phyloP scores from a whole-genome alignment of 2,888 invertebrate genomes.

The Drosophila yooni region DNA sequence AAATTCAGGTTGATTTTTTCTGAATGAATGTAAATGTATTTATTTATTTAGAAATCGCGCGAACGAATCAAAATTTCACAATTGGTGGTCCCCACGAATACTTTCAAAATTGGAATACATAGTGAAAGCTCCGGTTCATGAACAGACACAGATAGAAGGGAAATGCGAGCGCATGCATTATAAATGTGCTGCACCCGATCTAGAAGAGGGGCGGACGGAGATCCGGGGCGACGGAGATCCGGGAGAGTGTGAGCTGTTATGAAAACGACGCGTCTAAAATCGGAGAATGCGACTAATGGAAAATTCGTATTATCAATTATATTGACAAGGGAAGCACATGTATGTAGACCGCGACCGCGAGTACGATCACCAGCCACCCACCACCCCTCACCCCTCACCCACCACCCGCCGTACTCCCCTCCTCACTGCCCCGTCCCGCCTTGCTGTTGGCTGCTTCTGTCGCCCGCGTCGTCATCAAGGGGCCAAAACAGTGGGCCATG shows the following conservation, averaged over 20 bases:
- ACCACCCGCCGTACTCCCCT: neutral
- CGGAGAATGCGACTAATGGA: constrained; percentile 82
- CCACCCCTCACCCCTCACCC: neutral
- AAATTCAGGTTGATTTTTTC: neutral
- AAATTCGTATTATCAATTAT: constrained; percentile 84
- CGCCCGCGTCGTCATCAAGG: constrained; percentile 36
- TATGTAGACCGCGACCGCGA: constrained; percentile 16
- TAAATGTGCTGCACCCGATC: constrained; percentile 20
- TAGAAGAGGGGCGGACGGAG: neutral
- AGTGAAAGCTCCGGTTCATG: constrained; percentile 51
- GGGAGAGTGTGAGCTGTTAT: constrained; percentile 35
- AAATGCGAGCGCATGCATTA: constrained; percentile 13
- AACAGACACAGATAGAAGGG: constrained; percentile 14
- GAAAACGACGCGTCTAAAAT: constrained; percentile 65
- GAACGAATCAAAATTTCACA: constrained; percentile 53
- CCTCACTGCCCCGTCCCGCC: neutral
- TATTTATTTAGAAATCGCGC: constrained; percentile 65
- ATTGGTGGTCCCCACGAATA: constrained; percentile 68
- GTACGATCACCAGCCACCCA: constrained; percentile 15
- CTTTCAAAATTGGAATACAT: constrained; percentile 54
- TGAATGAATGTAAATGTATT: constrained; percentile 11
- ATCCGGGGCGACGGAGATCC: neutral
- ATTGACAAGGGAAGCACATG: constrained; percentile 73
- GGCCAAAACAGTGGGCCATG: constrained; percentile 43
- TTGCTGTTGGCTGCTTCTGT: constrained; percentile 17